These are phyloP conservation scores for Schizothorax lantsangensis DNA, from an alignment of 2,797 vertebrate species.

Conservation along the genomic window DNA sequence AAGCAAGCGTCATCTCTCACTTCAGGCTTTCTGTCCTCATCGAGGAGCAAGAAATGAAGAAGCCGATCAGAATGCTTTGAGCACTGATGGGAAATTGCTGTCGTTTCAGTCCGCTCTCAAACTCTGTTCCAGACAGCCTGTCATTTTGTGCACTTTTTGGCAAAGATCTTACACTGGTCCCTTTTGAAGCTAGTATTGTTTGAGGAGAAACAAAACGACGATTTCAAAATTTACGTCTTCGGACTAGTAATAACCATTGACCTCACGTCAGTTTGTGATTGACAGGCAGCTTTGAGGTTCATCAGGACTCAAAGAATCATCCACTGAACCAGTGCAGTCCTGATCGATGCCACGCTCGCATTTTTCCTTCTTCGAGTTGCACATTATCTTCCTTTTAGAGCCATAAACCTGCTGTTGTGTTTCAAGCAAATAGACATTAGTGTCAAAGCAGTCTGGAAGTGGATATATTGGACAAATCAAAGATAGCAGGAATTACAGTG, in stretches of 20 bases:
- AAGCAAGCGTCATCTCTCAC: not conserved
- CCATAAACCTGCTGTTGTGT: slow-evolving; percentile 71
- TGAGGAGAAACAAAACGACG: not conserved
- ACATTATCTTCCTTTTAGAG: slow-evolving; percentile 66
- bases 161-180: not conserved
- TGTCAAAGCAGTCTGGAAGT: slow-evolving; percentile 71
- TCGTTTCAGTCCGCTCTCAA: not conserved
- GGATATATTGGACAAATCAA: slow-evolving; percentile 79
- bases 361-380: slow-evolving; percentile 29
- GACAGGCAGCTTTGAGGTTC: slow-evolving; percentile 20
- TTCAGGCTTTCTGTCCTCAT: not conserved
- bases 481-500: slow-evolving; percentile 63
- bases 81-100: slow-evolving; percentile 14
- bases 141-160: not conserved
- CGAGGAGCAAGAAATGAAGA: not conserved
- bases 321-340: not conserved
- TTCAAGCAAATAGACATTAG: slow-evolving; percentile 75
- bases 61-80: not conserved
- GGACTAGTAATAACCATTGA: not conserved
- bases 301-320: not conserved
- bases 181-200: not conserved
- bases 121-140: not conserved
- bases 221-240: not conserved
- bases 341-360: not conserved
- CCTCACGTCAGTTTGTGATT: not conserved